Percentiles rank a stretch among this genome's conserved stretches.
phyloP scores from a whole-genome alignment of 2,888 invertebrate species.

The Ichneumon xanthorius region DNA sequence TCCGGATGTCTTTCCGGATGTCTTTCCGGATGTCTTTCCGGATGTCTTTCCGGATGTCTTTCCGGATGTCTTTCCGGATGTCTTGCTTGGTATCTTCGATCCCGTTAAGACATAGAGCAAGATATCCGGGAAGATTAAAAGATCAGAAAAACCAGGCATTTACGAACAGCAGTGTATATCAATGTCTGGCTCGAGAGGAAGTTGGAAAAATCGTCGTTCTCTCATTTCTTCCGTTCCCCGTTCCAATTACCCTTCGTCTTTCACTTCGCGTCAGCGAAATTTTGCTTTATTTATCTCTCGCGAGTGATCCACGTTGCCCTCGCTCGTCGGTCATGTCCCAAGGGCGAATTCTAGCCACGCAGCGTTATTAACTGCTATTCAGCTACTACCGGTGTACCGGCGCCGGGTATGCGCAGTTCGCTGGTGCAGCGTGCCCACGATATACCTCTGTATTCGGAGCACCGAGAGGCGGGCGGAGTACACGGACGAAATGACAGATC shows the following conservation, averaged over 20 bases:
- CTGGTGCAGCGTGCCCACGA: neutral
- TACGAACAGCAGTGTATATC: neutral
- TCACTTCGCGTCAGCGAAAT: constrained; percentile 3
- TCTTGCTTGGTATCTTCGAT: too few relatives aligned
- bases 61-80: too few relatives aligned
- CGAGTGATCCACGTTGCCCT: neutral
- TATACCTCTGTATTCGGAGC: neutral
- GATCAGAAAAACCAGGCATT: too few relatives aligned
- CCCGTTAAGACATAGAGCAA: too few relatives aligned
- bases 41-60: too few relatives aligned
- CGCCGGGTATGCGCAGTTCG: neutral
- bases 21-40: too few relatives aligned
- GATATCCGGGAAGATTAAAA: too few relatives aligned
- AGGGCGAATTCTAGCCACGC: constrained; percentile 19
- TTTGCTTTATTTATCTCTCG: constrained; percentile 3
- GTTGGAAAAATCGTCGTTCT: neutral
- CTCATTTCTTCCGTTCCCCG: neutral
- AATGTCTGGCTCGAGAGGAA: neutral
- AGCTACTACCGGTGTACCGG: constrained; percentile 1
- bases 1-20: too few relatives aligned
- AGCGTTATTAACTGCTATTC: constrained; percentile 23
- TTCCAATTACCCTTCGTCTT: neutral
- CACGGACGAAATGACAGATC: neutral
- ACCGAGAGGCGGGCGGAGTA: neutral
- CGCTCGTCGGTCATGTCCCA: constrained; percentile 14